Evolutionary conservation across 2,113 vertebrate species (phyloP).

Genomic region (Apaloderma vittatum): DNA sequence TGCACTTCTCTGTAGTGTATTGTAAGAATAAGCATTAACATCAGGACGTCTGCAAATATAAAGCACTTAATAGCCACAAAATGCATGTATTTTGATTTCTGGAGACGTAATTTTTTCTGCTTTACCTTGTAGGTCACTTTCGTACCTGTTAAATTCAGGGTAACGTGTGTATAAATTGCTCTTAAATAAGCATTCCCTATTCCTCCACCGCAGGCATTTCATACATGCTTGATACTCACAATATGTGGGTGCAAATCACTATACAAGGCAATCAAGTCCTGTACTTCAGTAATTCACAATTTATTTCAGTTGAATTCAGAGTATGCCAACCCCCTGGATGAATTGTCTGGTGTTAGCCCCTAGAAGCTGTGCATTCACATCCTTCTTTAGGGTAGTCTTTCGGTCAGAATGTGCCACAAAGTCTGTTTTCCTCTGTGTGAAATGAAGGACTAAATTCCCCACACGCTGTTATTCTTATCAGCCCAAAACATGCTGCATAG

Average conservation of each 20-base stretch:
- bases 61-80: neutral
- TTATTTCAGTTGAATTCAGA: neutral
- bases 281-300: neutral
- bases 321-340: neutral
- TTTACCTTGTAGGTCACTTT: neutral
- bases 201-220: neutral
- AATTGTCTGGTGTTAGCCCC: neutral
- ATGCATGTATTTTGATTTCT: neutral
- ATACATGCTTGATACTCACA: neutral
- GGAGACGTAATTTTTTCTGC: neutral
- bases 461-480: slow-evolving; percentile 50
- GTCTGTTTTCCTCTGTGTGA: slow-evolving; percentile 9
- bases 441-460: slow-evolving; percentile 33
- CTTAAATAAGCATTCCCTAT: neutral
- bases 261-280: neutral
- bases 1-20: neutral
- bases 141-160: neutral
- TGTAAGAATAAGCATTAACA: neutral
- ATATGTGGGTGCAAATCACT: slow-evolving; percentile 17
- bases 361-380: slow-evolving; percentile 26
- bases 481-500: slow-evolving; percentile 33
- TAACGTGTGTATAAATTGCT: neutral
- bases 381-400: slow-evolving; percentile 4
- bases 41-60: neutral
- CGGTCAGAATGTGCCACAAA: neutral